Conservation (phyloP, 2,797 vertebrate genomes). For the Erithacus rubecula region DNA sequence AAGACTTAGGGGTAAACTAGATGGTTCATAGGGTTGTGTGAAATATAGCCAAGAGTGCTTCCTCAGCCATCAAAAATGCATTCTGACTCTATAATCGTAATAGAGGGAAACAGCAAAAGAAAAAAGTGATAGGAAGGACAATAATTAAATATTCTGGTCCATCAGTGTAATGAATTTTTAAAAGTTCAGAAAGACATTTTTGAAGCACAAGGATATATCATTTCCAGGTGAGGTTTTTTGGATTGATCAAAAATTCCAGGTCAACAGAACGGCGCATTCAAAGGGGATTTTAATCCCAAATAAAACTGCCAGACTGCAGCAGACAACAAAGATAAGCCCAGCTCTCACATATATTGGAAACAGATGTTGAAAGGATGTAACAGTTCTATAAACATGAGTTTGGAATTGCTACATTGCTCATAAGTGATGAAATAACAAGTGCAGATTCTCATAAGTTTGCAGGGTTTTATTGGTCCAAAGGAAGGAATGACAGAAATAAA, state of each 20-base stretch:
- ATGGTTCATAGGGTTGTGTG: not conserved
- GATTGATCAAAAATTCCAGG: not conserved
- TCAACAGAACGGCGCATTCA: not conserved
- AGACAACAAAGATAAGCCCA: not conserved
- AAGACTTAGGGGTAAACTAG: not conserved
- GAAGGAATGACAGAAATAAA: not conserved
- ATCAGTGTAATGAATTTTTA: not conserved
- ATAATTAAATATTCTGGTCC: not conserved
- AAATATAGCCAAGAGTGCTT: not conserved
- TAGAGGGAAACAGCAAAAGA: not conserved
- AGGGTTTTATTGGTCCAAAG: not conserved
- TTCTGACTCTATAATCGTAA: not conserved
- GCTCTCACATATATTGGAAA: slow-evolving; percentile 10
- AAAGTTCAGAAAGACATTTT: not conserved
- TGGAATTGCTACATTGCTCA: slow-evolving; percentile 1
- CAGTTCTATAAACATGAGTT: not conserved
- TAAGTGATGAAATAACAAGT: slow-evolving; percentile 7
- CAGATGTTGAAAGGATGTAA: not conserved
- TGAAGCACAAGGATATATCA: not conserved
- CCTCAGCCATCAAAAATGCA: not conserved
- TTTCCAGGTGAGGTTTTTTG: not conserved
- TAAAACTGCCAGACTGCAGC: not conserved
- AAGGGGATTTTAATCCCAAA: not conserved
- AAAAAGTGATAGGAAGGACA: not conserved
- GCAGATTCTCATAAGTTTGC: not conserved